Percentiles rank a stretch among this genome's conserved stretches.
These are phyloP conservation scores for Lampris incognitus DNA, from an alignment of 2,113 vertebrate genomes.

Conservation along the genomic window DNA sequence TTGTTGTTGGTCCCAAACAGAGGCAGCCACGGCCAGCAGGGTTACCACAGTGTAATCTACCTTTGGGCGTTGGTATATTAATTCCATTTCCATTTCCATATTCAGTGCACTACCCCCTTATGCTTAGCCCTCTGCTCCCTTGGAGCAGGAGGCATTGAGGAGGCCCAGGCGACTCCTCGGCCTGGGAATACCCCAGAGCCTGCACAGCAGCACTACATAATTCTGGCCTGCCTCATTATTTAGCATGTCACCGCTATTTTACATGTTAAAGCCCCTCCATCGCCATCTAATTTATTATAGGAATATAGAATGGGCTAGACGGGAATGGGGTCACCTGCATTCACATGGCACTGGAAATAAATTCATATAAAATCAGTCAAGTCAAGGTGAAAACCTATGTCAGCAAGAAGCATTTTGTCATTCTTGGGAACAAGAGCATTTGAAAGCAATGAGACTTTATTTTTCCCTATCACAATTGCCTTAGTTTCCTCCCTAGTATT, in stretches of 20 bases:
- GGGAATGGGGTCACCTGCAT: conserved; percentile 84
- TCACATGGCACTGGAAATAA: conserved; percentile 73
- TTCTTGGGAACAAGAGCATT: conserved; percentile 70
- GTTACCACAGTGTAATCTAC: conserved; percentile 82
- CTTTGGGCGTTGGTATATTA: conserved; percentile 83
- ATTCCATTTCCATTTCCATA: conserved; percentile 86
- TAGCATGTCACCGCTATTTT: conserved; percentile 88
- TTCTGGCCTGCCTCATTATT: conserved; percentile 87
- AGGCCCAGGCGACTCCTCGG: conserved; percentile 61
- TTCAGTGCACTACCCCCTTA: conserved; percentile 54
- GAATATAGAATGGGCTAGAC: conserved; percentile 79
- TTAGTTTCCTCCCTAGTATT: conserved; percentile 47
- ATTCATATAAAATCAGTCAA: conserved; percentile 82
- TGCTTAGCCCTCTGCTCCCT: conserved; percentile 43
- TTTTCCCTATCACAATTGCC: conserved; percentile 2
- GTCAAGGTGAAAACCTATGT: conserved; percentile 85
- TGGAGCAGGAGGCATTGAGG: conserved; percentile 53
- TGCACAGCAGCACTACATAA: conserved; percentile 69
- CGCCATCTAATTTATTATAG: conserved; percentile 86
- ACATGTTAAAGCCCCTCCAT: conserved; percentile 85
- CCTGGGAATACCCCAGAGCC: conserved; percentile 82
- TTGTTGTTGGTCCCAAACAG: conserved; percentile 77
- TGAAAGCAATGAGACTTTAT: conserved; percentile 54
- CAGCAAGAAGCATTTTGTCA: conserved; percentile 73
- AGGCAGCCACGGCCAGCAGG: conserved; percentile 62